These are phyloP conservation scores for Pluvialis apricaria DNA, from an alignment of 2,113 vertebrate species.

Conservation along the genomic window DNA sequence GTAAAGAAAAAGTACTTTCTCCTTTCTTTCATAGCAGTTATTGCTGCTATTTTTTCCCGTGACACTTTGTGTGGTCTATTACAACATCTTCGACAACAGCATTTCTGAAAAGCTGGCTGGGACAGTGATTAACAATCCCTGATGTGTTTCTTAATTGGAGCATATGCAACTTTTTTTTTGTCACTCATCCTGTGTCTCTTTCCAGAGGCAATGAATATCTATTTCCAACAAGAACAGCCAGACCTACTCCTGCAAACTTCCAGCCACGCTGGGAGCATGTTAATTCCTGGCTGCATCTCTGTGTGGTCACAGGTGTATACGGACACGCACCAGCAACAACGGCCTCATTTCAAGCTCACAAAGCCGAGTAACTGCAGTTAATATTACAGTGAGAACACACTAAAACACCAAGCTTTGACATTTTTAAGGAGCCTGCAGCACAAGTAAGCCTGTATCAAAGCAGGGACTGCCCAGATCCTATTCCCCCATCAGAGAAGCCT, in stretches of 20 bases:
- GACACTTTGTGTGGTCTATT: background rate
- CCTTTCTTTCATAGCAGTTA: background rate
- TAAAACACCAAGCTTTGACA: background rate
- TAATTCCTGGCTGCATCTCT: background rate
- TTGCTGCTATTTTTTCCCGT: background rate
- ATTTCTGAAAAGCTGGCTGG: background rate
- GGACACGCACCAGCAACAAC: background rate
- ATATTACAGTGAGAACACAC: background rate
- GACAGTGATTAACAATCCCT: background rate
- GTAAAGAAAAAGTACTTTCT: background rate
- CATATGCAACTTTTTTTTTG: background rate
- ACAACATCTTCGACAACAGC: background rate
- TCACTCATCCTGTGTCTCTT: fast-evolving
- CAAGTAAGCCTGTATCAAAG: fast-evolving
- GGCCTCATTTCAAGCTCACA: background rate
- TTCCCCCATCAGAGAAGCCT: background rate
- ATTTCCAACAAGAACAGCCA: background rate
- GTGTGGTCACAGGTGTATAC: no score
- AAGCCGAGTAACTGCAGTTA: background rate
- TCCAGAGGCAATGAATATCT: background rate
- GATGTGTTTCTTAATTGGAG: background rate
- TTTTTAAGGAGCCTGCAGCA: background rate
- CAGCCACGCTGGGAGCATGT: background rate
- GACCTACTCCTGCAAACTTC: background rate
- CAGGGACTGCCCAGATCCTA: background rate